Evolutionary conservation across 2,113 vertebrate species (phyloP).

Genomic region (Pholis gunnellus): DNA sequence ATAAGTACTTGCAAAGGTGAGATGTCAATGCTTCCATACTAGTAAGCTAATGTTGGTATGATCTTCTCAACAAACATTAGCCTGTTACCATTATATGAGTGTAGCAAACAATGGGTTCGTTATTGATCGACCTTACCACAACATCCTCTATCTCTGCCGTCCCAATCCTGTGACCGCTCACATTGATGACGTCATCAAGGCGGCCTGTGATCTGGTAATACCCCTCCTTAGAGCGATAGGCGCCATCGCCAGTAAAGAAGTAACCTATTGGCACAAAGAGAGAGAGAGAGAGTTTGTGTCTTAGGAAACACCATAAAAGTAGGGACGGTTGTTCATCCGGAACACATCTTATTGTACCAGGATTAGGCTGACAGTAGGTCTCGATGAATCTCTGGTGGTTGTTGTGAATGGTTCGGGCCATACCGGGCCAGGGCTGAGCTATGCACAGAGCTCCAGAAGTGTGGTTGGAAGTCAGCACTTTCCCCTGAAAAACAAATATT

Average conservation of each 20-base stretch:
- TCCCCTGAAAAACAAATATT: constrained; percentile 73
- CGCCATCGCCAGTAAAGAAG: constrained; percentile 87
- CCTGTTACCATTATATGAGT: background rate
- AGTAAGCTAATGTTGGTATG: background rate
- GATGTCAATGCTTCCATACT: background rate
- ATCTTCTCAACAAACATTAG: background rate
- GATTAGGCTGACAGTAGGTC: constrained; percentile 84
- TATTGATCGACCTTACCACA: constrained; percentile 75
- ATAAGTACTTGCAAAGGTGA: too few species aligned
- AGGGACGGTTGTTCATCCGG: background rate
- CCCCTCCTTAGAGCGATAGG: constrained; percentile 78
- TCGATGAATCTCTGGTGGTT: constrained; percentile 85
- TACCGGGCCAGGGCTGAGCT: constrained; percentile 86
- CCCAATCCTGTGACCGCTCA: constrained; percentile 86
- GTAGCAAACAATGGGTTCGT: background rate
- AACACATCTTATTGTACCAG: constrained; percentile 72
- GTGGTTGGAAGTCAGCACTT: constrained; percentile 74
- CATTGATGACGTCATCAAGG: constrained; percentile 86
- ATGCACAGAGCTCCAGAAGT: constrained; percentile 86
- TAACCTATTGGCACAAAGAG: constrained; percentile 59
- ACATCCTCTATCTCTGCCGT: constrained; percentile 87
- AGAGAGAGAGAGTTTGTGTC: background rate
- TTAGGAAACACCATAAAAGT: background rate
- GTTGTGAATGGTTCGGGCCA: constrained; percentile 86
- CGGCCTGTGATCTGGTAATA: constrained; percentile 87